These are phyloP conservation scores for Crotalus adamanteus DNA, from an alignment of 2,797 vertebrate species.

Conservation along the genomic window DNA sequence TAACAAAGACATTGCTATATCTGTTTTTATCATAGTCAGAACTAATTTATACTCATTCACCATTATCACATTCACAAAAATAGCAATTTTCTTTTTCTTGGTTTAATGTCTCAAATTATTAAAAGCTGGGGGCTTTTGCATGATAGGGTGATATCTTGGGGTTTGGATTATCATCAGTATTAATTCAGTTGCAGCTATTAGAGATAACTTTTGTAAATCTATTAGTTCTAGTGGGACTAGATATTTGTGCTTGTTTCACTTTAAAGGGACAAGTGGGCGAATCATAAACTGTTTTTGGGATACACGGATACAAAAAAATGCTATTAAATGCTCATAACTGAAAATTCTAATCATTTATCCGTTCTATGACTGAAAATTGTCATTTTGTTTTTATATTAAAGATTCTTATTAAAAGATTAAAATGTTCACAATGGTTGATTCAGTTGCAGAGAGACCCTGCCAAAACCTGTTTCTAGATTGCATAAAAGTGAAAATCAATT, in stretches of 20 bases:
- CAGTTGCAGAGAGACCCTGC: neutral
- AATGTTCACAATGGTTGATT: neutral
- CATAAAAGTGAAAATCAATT: constrained; percentile 22
- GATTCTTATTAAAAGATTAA: neutral
- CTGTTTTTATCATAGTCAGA: neutral
- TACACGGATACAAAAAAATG: neutral
- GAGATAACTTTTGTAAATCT: neutral
- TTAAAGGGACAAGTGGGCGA: too few species aligned
- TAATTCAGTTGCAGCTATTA: neutral
- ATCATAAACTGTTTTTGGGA: neutral
- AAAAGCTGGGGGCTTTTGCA: neutral
- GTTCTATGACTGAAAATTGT: neutral
- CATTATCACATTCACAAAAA: neutral
- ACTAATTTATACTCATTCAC: neutral
- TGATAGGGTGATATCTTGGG: neutral
- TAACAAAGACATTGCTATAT: neutral
- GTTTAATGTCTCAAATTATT: neutral
- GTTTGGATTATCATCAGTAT: neutral
- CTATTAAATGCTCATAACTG: neutral
- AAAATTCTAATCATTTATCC: neutral
- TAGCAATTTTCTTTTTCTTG: neutral
- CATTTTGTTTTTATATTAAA: neutral
- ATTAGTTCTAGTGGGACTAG: neutral
- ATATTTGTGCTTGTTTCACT: too few species aligned
- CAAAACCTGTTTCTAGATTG: constrained; percentile 36